phyloP scores from a whole-genome alignment of 2,797 vertebrate species.

The Anguilla pacifica region DNA sequence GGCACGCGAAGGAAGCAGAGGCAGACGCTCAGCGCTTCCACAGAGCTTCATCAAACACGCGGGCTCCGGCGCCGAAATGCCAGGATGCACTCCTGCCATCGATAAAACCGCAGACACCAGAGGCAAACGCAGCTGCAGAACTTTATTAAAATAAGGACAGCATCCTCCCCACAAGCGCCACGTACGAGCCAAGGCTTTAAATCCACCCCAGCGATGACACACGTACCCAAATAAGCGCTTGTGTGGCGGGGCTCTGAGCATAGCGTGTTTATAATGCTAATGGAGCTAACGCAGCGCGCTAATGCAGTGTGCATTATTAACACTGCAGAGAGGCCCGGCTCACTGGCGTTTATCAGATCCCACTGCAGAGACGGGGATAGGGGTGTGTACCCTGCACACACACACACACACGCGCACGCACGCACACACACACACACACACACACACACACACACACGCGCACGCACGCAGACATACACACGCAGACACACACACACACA shows the following conservation, averaged over 20 bases:
- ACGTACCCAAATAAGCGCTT: background rate
- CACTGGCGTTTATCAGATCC: background rate
- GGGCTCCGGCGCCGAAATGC: background rate
- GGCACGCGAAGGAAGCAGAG: background rate
- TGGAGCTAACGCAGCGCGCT: conserved; percentile 7
- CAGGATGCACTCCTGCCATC: background rate
- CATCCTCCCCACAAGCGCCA: background rate
- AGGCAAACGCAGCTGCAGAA: background rate
- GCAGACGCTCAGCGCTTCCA: background rate
- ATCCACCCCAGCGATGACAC: background rate
- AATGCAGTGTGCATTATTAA: conserved; percentile 19
- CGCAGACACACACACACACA: conserved; percentile 27
- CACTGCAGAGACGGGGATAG: background rate
- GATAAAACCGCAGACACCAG: background rate
- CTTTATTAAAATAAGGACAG: background rate
- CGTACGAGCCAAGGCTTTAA: background rate
- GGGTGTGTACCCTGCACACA: conserved; percentile 9
- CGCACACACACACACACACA: conserved; percentile 34
- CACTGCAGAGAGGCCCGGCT: background rate
- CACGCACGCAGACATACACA: conserved; percentile 29
- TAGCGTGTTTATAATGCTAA: background rate
- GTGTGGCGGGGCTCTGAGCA: background rate
- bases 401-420: conserved; percentile 33
- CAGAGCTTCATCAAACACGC: background rate
- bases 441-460: conserved; percentile 4